A percentile compares a stretch with the other conserved stretches of the same genome.
Conservation (phyloP, 53 echinoderm and acorn worm genomes). For the Astropecten irregularis region DNA sequence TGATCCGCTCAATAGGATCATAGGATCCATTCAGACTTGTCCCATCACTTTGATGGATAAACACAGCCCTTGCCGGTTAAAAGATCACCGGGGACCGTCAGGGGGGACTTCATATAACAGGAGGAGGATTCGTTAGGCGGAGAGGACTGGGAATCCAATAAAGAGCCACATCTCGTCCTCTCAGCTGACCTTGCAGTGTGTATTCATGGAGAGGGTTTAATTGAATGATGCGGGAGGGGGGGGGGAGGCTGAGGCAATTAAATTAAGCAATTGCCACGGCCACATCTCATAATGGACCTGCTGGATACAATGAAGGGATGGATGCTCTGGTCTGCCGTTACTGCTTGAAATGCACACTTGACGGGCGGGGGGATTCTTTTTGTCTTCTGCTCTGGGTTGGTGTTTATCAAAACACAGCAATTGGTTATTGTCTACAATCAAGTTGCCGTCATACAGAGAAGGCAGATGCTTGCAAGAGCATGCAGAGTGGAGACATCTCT, state of each 20-base stretch:
- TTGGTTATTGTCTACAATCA: no score
- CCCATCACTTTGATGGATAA: neutral
- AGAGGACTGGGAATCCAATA: slow-evolving; percentile 17
- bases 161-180: neutral
- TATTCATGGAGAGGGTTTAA: slow-evolving; percentile 42
- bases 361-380: no score
- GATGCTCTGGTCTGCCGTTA: no score
- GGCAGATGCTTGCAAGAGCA: no score
- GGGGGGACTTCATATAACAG: no score
- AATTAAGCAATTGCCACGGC: slow-evolving; percentile 24
- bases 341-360: no score
- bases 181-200: slow-evolving; percentile 32
- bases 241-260: slow-evolving; percentile 1
- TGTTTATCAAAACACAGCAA: no score
- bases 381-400: no score
- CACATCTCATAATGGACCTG: slow-evolving; percentile 30
- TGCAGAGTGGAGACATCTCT: no score
- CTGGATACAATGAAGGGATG: slow-evolving; percentile 4
- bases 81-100: no score
- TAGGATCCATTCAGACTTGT: neutral
- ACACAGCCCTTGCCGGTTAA: neutral
- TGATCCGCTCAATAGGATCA: neutral
- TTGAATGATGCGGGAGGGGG: no score
- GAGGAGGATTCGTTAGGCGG: neutral
- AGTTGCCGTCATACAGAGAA: no score